Base-by-base conservation (phyloP, 2,888 invertebrate species). In the Acronicta psi region DNA sequence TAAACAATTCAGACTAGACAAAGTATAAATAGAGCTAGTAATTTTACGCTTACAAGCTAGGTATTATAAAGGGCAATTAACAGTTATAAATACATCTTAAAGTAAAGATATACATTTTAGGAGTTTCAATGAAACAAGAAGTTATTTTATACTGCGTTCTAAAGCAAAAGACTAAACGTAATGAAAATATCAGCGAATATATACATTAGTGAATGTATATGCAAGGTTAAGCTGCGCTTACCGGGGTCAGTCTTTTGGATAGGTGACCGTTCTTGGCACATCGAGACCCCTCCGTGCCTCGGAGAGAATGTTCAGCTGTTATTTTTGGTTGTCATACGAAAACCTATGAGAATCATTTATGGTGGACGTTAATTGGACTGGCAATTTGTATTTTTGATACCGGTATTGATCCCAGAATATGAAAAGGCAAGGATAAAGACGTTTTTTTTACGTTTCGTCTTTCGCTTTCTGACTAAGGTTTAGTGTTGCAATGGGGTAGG, bases 401-500 rank as follows among this genome's bases (percentile, higher is more conserved):
- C n/a, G n/a, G n/a, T n/a, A n/a, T n/a, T n/a, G n/a, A n/a, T n/a
- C n/a, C n/a, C n/a, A n/a, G n/a, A n/a, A n/a, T n/a, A n/a, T n/a
- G n/a, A n/a, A n/a, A n/a, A n/a, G n/a, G n/a, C n/a, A n/a, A n/a
- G n/a, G n/a, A n/a, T n/a, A n/a, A n/a, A n/a, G n/a, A n/a, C n/a
- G n/a, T n/a, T n/a, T n/a, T n/a, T n/a, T 29, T 11, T 34, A 34
- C n/a, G 34, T 34, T 31, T 31, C 31, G n/a, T 31, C n/a, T n/a
- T 34, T 34, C n/a, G 34, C 31, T n/a, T n/a, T 34, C n/a, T 34
- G n/a, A n/a, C 34, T 14, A 16, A 23, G 7, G 38, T 49, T 2
- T 34, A 37, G 23, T 40, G 16, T 47, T 60, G 61, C 52, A 52
- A 50, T n/a, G n/a, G n/a, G n/a, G n/a, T n/a, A n/a, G n/a, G n/a